These are phyloP conservation scores for Gallinago paraguaiae DNA, from an alignment of 2,113 vertebrate species.

Conservation along the genomic window DNA sequence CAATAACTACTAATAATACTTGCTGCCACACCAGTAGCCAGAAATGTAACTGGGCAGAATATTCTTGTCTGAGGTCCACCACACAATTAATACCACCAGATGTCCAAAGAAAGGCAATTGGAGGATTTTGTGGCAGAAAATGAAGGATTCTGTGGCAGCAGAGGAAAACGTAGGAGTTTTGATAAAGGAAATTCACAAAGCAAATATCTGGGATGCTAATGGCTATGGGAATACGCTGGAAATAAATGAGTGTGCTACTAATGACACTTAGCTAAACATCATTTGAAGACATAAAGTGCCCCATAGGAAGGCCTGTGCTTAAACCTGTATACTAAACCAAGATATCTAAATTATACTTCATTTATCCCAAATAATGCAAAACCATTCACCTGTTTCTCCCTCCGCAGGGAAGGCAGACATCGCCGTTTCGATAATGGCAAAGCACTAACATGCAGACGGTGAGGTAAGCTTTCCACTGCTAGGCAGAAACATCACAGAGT, in stretches of 20 bases:
- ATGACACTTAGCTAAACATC: not conserved
- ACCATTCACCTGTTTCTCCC: not conserved
- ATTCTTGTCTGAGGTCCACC: not conserved
- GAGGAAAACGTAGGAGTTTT: not conserved
- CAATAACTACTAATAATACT: constrained; percentile 13
- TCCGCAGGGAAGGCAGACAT: not conserved
- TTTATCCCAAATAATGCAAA: not conserved
- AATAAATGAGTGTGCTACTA: not conserved
- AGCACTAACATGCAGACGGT: not conserved
- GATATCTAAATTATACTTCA: not conserved
- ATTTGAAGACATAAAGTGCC: not conserved
- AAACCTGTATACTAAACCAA: not conserved
- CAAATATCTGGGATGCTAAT: not conserved
- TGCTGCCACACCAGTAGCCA: not conserved
- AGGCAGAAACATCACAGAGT: not conserved
- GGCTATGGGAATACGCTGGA: not conserved
- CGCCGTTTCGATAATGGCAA: not conserved
- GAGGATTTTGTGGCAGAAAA: not conserved
- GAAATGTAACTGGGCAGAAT: not conserved
- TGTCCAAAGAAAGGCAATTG: constrained; percentile 16
- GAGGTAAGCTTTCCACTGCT: not conserved
- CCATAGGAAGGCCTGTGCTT: not conserved
- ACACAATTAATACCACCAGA: constrained; percentile 1
- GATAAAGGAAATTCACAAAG: not conserved
- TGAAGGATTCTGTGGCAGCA: not conserved